Base-by-base conservation (phyloP, 2,888 invertebrate genomes). In the Labia minor region DNA sequence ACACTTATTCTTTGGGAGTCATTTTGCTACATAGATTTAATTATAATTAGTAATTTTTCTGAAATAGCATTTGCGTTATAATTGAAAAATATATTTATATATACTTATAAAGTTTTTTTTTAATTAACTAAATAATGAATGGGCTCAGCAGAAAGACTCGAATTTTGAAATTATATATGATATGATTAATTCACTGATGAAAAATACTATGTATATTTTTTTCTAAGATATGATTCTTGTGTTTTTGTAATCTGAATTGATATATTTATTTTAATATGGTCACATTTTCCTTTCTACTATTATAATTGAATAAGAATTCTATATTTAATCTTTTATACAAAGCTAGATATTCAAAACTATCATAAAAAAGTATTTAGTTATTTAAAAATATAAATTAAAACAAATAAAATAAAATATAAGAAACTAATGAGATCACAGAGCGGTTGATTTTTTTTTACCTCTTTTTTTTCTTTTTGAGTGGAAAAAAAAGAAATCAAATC, bases 1-100 rank as follows among this genome's bases (percentile, higher is more conserved):
- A 49, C 49, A 49, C 49, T 49, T 49, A 49, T 49, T 49, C 49
- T 49, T 49, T 49, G 49, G 49, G 49, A 49, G 49, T 49, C 49
- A n/a, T 49, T n/a, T 49, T 16, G 49, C 49, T 49, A 49, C 49
- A 49, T 49, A 49, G 49, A 49, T 49, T 49, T 49, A n/a, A n/a
- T n/a, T n/a, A 49, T 11, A 49, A 14, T 49, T 14, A 16, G 49
- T 49, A n/a, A n/a, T 49, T 11, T 14, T n/a, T 16, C 3, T 49
- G 14, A 16, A 49, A 49, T 14, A 49, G 49, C 49, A 49, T 8
- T 33, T 16, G 49, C 49, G 14, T 26, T 26, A n/a, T 33, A 49
- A 49, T 49, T 49, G 14, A 49, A 49, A 49, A 11, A 49, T 49
- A 49, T 49, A 49, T 49, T 49, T 49, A 49, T 49, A 49, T 49